These are phyloP conservation scores for Semnornis frantzii DNA, from an alignment of 2,113 vertebrate genomes.

Conservation along the genomic window DNA sequence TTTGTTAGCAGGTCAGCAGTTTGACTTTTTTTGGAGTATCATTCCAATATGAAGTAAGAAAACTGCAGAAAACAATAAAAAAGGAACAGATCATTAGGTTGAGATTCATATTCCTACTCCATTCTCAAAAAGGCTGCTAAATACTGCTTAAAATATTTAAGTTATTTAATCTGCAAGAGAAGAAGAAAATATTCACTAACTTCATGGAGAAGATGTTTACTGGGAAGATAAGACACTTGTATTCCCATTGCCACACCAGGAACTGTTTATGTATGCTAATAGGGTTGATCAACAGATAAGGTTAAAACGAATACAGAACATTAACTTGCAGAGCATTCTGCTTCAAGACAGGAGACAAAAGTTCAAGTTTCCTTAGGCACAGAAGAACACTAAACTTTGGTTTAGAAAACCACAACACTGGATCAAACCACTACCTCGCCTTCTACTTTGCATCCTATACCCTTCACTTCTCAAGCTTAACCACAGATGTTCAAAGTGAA, in stretches of 20 bases:
- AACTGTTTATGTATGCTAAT: neutral
- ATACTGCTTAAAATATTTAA: neutral
- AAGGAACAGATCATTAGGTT: neutral
- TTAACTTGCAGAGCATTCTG: neutral
- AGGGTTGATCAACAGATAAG: neutral
- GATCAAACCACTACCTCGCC: slow-evolving; percentile 22
- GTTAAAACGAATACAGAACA: neutral
- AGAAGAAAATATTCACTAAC: neutral
- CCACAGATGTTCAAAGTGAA: slow-evolving; percentile 24
- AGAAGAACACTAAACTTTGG: neutral
- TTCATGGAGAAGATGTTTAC: neutral
- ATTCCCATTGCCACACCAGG: neutral
- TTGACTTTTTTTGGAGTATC: neutral
- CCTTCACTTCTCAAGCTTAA: neutral
- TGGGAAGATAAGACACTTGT: neutral
- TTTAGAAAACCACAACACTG: neutral
- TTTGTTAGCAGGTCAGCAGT: neutral
- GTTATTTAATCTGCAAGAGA: neutral
- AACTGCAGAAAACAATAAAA: neutral
- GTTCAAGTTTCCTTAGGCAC: slow-evolving; percentile 25
- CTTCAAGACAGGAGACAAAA: slow-evolving; percentile 16
- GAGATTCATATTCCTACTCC: neutral
- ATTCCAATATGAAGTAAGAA: neutral
- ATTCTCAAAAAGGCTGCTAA: neutral
- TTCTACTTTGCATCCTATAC: neutral